phyloP scores from a whole-genome alignment of 2,113 vertebrate genomes.

The Sebastes schlegelii region DNA sequence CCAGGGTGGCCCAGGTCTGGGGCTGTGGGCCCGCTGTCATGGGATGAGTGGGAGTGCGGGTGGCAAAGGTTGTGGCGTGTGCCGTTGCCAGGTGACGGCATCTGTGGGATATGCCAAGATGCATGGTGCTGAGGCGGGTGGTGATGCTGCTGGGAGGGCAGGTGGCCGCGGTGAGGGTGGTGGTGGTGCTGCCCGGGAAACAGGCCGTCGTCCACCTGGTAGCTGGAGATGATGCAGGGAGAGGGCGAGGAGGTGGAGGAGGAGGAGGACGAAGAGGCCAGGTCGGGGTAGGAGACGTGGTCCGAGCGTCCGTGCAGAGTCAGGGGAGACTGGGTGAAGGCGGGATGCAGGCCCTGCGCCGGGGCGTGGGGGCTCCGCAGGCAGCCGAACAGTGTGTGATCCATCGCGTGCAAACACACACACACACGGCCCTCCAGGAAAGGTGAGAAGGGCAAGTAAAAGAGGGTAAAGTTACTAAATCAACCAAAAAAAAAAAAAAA shows the following conservation, averaged over 20 bases:
- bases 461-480: conserved; percentile 44
- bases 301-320: conserved; percentile 96
- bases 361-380: conserved; percentile 95
- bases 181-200: conserved; percentile 91
- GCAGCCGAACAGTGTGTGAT: conserved; percentile 98
- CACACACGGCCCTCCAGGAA: conserved; percentile 75
- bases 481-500: conserved; percentile 21
- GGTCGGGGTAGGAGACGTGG: conserved; percentile 97
- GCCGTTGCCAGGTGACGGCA: conserved; percentile 77
- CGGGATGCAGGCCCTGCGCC: conserved; percentile 94
- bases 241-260: conserved; percentile 87
- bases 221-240: conserved; percentile 95
- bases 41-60: conserved; percentile 78
- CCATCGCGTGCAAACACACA: conserved; percentile 88
- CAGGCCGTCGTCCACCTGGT: conserved; percentile 93
- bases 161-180: conserved; percentile 87
- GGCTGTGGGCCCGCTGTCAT: conserved; percentile 86
- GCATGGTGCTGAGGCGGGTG: conserved; percentile 87
- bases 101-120: conserved; percentile 90
- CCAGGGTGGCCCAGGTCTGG: conserved; percentile 91
- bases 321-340: conserved; percentile 92
- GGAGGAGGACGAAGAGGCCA: conserved; percentile 87
- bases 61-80: conserved; percentile 91
- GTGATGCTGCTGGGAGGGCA: conserved; percentile 88
- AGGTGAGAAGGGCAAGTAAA: conserved; percentile 48